Base-by-base conservation (phyloP, 2,113 vertebrate species). In the Amphilophus citrinellus region DNA sequence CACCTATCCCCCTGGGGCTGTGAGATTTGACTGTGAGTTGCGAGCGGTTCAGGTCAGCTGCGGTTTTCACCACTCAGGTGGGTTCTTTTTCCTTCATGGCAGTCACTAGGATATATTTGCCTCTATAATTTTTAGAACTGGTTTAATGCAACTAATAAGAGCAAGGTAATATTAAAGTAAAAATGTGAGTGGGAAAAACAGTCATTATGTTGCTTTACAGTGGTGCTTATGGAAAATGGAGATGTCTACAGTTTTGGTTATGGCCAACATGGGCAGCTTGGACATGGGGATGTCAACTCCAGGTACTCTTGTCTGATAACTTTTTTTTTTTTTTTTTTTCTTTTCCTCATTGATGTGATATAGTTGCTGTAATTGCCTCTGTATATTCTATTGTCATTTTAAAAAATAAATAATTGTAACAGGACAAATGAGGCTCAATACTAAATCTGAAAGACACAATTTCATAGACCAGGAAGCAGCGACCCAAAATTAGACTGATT, bases 221-320 rank as follows among this genome's bases (percentile, higher is more conserved):
- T 99, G 96, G 97, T 99, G 80, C 94, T 99, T 87, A 99, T 99
- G 98, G 98, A 99, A 91, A 99, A 99, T 82, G 98, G 98, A 83
- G 98, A 99, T 71, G 98, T 99, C 89, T 99, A 98, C 91, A 98
- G 98, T 0, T 99, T 99, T 95, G 98, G 98, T 79, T 99, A 99
- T 35, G 98, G 98, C 11, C 98, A 99, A 82, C 98, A 99, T 37
- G 98, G 98, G 7, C 98, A 99, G 32, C 97, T 99, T 4, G 98
- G 98, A 68, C 98, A 99, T 0, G 98, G 98, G 84, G 98, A 99
- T 86, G 98, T 99, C 83, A 99, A 98, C 96, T 99, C 98, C 88
- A 98, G 98, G 98, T 98, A 96, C 17, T 61, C 11, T 17, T 81
- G 32, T 71, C 2, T 62, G 20, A 61, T 50, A n/a, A 27, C 47